Percentiles rank a stretch among this genome's conserved stretches.
Evolutionary conservation across 2,888 invertebrate species (phyloP).

Genomic region (Ochropacha duplaris): DNA sequence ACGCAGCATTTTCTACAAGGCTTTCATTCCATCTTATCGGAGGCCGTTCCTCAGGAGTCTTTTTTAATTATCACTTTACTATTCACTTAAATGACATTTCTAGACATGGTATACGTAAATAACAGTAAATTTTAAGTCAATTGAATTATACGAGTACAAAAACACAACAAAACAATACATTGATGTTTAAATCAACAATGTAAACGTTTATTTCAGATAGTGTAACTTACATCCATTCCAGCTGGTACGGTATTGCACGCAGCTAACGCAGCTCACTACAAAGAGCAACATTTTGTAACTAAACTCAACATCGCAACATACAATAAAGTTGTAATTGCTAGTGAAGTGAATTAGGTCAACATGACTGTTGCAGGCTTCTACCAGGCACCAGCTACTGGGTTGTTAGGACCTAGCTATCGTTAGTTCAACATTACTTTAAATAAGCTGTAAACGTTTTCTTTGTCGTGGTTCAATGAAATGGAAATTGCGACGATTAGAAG

Average conservation of each 20-base stretch:
- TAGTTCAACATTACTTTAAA: not conserved
- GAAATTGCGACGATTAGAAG: not conserved
- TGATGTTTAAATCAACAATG: not conserved
- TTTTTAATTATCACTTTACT: too few species aligned
- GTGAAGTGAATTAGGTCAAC: slow-evolving; percentile 11
- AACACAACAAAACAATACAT: too few species aligned
- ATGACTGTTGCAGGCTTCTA: slow-evolving; percentile 11
- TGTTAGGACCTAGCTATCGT: not conserved
- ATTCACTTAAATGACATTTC: too few species aligned
- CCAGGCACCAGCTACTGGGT: slow-evolving; percentile 4
- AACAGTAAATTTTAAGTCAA: too few species aligned
- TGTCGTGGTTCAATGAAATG: not conserved
- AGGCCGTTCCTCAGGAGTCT: too few species aligned
- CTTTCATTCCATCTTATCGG: too few species aligned
- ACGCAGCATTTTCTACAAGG: too few species aligned
- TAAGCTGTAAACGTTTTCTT: not conserved
- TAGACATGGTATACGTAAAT: too few species aligned
- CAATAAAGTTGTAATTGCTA: slow-evolving; percentile 15
- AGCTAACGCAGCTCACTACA: slow-evolving; percentile 12
- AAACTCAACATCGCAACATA: slow-evolving; percentile 4
- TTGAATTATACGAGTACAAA: too few species aligned
- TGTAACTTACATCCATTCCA: not conserved
- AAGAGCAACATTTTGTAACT: slow-evolving; percentile 6
- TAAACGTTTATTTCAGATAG: not conserved
- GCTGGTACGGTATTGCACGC: slow-evolving; percentile 2